These are phyloP conservation scores for Ooceraea biroi DNA, from an alignment of 1,140 invertebrate species.

Conservation along the genomic window DNA sequence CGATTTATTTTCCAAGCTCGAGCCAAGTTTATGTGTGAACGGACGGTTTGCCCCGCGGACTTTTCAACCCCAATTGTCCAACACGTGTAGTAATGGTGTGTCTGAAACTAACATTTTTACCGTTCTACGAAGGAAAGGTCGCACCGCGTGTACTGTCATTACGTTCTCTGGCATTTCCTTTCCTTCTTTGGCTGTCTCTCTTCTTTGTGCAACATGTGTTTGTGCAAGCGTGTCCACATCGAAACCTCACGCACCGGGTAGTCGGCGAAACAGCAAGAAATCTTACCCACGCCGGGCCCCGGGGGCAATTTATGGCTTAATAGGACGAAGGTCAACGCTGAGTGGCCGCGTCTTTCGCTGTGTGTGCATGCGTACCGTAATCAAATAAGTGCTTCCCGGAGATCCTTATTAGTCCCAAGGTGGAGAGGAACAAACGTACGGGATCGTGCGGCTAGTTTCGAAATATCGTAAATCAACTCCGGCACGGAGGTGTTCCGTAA, in stretches of 20 bases:
- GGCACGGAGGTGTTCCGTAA: neutral
- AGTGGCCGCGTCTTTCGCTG: slow-evolving; percentile 11
- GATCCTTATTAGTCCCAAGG: slow-evolving; percentile 38
- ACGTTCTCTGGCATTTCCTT: no score
- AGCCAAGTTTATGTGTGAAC: no score
- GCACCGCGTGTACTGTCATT: no score
- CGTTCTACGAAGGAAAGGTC: no score
- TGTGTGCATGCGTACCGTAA: slow-evolving; percentile 31
- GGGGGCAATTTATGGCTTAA: slow-evolving; percentile 68
- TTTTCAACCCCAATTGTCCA: no score
- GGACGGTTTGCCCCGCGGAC: no score
- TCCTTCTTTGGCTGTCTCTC: no score
- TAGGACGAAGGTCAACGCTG: slow-evolving; percentile 65
- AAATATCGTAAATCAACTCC: slow-evolving; percentile 21
- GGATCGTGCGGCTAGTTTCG: neutral
- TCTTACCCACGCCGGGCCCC: slow-evolving; percentile 33
- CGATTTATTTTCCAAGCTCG: no score
- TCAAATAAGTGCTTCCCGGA: slow-evolving; percentile 68
- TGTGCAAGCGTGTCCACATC: neutral
- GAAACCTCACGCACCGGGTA: slow-evolving; percentile 1
- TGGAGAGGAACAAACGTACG: slow-evolving; percentile 6
- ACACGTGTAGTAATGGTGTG: no score
- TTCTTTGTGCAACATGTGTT: no score
- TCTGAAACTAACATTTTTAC: no score
- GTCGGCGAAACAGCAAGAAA: slow-evolving; percentile 53